phyloP scores from a whole-genome alignment of 92 coral and sea anemone genomes.

The Umimayanthus kanabou region DNA sequence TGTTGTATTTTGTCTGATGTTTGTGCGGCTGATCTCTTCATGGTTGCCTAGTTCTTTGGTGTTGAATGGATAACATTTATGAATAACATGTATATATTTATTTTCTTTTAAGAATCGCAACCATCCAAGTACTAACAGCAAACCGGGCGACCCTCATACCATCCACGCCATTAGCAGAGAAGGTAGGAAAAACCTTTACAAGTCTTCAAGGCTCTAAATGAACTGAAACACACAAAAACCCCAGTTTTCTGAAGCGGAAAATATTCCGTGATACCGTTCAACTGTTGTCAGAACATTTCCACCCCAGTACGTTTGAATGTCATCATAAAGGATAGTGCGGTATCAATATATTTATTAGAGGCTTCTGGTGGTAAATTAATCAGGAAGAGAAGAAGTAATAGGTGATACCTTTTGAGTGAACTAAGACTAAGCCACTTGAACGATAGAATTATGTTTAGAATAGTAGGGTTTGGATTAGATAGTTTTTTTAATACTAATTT shows the following conservation, averaged over 20 bases:
- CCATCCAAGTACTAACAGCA: slow-evolving; percentile 30
- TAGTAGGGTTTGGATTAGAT: background rate
- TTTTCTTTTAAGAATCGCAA: slow-evolving; percentile 10
- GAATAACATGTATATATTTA: slow-evolving; percentile 28
- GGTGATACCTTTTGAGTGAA: slow-evolving; percentile 2
- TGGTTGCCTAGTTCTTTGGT: slow-evolving; percentile 35
- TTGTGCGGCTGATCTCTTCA: background rate
- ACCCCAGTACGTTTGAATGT: slow-evolving; percentile 12
- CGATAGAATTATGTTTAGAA: background rate
- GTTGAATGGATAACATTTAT: slow-evolving; percentile 12
- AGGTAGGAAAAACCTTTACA: background rate
- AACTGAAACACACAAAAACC: slow-evolving; percentile 1
- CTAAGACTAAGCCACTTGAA: background rate
- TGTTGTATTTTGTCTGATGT: background rate
- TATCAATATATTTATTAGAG: slow-evolving; percentile 4
- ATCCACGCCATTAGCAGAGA: slow-evolving; percentile 6
- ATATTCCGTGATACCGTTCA: background rate
- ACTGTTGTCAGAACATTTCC: slow-evolving; percentile 22
- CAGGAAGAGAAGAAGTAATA: background rate
- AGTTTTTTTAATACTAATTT: slow-evolving; percentile 24
- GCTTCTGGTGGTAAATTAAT: slow-evolving; percentile 6
- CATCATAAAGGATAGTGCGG: background rate
- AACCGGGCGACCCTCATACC: slow-evolving; percentile 23
- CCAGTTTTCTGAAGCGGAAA: slow-evolving; percentile 9
- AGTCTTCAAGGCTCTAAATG: background rate